Base-by-base conservation (phyloP, 1,140 invertebrate species). In the Aphidius ervi region DNA sequence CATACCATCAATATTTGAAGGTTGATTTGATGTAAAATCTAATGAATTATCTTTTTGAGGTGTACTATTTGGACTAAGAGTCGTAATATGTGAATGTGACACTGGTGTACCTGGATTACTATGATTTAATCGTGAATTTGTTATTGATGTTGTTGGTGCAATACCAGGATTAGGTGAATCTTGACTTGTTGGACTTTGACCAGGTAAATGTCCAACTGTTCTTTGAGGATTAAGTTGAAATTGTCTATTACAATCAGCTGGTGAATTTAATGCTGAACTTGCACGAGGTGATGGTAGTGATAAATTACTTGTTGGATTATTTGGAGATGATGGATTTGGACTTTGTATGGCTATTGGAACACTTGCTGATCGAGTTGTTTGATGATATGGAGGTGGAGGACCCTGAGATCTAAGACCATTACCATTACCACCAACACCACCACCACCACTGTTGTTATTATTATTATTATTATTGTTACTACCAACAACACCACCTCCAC, bases 361-460 rank as follows among this genome's bases (percentile, higher is more conserved):
- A 67, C 90, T 92, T 16, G 91, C 90, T 48, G 90, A 92, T 68
- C 91, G 81, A 64, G 90, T 89, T 49, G 87, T 88, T 71, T 88
- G 88, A 74, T 90, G 89, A 79, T 92, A 92, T 9, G 93, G 88
- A 5, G 93, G 93, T 4, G 93, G 93, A 6, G 93, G 91, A 7
- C 92, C 92, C 78, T 93, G 92, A 63, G 84, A 84, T 49, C 85
- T 82, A 8, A 84, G 83, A 7, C 80, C 81, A 59, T 81, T 78
- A 61, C 81, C 85, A 40, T 74, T 74, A 46, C 83, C 79, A 39
- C 74, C 77, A 7, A 72, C 67, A 61, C 75, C 75, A 43, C 79
- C 3, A 23, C 23, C 23, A 31, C 23, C 4, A 31, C 4, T 31
- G 4, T 31, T 31, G 1, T 31, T 31, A 31, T 31, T 31, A 4